phyloP scores from a whole-genome alignment of 2,888 invertebrate genomes.

The Pristionchus japonicus region DNA sequence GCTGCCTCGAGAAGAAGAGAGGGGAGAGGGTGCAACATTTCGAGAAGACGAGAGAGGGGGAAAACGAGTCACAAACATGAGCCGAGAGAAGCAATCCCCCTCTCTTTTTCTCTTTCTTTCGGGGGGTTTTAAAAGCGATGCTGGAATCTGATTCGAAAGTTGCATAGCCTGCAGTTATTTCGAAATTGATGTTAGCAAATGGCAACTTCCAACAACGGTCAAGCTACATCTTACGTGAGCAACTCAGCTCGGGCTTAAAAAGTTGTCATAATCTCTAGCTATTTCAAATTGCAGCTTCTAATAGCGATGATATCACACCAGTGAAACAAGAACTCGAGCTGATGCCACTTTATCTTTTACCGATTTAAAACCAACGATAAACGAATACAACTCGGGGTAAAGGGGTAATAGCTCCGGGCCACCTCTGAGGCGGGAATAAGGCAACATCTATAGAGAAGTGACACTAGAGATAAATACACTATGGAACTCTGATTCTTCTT shows the following conservation, averaged over 20 bases:
- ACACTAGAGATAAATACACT: neutral
- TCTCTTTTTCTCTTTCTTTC: neutral
- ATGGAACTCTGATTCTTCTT: neutral
- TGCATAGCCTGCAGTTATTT: too few species aligned
- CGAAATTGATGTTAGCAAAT: too few species aligned
- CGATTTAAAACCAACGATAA: neutral
- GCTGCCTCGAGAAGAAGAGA: neutral
- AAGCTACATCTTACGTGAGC: too few species aligned
- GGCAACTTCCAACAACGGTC: too few species aligned
- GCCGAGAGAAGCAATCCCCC: neutral
- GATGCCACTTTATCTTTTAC: neutral
- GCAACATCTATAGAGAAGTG: neutral
- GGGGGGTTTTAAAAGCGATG: too few species aligned
- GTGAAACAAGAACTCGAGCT: neutral
- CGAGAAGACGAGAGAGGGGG: constrained; percentile 3
- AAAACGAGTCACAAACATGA: constrained; percentile 22
- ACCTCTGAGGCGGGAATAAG: neutral
- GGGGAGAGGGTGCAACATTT: neutral
- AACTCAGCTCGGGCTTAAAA: too few species aligned
- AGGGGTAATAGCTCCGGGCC: neutral
- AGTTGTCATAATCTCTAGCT: too few species aligned
- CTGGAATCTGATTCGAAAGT: too few species aligned
- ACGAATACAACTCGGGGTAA: neutral
- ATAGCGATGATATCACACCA: too few species aligned
- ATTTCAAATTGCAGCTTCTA: too few species aligned